A percentile compares a stretch with the other conserved stretches of the same genome.
Conservation (phyloP, 2,113 vertebrate genomes). For the Callaeas wilsoni region DNA sequence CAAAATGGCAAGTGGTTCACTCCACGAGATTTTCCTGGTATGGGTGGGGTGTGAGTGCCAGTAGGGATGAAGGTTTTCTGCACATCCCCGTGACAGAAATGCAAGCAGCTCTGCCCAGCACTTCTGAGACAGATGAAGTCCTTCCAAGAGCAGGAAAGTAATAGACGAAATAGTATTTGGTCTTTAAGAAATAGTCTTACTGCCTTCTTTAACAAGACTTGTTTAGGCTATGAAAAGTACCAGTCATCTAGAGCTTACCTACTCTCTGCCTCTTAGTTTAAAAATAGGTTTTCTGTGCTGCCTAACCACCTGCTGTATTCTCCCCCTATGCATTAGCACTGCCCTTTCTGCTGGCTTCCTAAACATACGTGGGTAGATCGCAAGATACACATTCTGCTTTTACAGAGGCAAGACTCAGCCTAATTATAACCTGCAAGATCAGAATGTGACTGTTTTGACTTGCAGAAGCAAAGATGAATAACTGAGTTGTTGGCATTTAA, state of each 20-base stretch:
- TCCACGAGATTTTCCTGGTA: neutral
- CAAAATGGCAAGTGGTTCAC: neutral
- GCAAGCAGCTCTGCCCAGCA: neutral
- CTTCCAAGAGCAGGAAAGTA: neutral
- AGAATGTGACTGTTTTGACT: slow-evolving; percentile 48
- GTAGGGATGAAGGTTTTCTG: neutral
- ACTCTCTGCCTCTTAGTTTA: slow-evolving; percentile 23
- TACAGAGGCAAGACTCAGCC: slow-evolving; percentile 1
- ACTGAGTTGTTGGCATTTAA: neutral
- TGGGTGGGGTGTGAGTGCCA: neutral
- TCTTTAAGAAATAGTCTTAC: neutral
- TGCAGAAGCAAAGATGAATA: slow-evolving; percentile 31
- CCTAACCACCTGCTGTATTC: slow-evolving; percentile 36
- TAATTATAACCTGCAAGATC: slow-evolving; percentile 36
- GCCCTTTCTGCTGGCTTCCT: slow-evolving; percentile 43
- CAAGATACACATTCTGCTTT: neutral
- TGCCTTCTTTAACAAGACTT: neutral
- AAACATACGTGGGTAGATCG: neutral
- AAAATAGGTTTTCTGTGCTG: slow-evolving; percentile 32
- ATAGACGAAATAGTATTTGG: neutral
- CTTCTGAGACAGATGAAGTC: neutral
- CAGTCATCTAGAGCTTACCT: slow-evolving; percentile 16
- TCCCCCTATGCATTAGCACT: slow-evolving; percentile 2
- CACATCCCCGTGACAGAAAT: neutral
- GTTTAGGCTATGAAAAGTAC: neutral